Base-by-base conservation (phyloP, 1,140 invertebrate genomes). In the Carcinoscorpius rotundicauda region DNA sequence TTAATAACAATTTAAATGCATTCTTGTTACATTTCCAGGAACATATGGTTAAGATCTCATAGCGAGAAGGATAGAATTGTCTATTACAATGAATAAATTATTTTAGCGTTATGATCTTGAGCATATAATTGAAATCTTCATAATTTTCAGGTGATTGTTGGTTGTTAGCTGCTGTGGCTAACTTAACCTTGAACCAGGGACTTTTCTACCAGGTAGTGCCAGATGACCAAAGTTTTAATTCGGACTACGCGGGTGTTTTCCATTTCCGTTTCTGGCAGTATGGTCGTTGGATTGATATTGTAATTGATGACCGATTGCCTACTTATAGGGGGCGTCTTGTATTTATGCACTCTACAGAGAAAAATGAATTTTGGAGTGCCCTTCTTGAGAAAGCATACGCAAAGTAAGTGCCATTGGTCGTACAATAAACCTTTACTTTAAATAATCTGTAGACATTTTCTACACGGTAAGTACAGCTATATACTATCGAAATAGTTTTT, bases 371-470 rank as follows among this genome's bases (percentile, higher is more conserved):
- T 77, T 99, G 96, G 96, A 95, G 91, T 76, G 94, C 96, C 0
- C 79, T 99, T 49, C 76, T 98, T 51, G 96, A 99, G 76, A 99
- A 99, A 80, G 96, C 96, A 1, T 99, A 98, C 79, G 95, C 96
- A 49, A 98, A 98, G 71, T 69, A 61, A 64, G 63, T 29, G 29
- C 29, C 29, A 29, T 2, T 29, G 29, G 29, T 29, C 29, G 29
- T 29, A 29, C 29, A 29, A 29, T 29, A 29, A 29, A 29, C 29
- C 29, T 29, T 29, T 29, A 11, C 9, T 52, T 61, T 61, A 51
- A n/a, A 10, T 52, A 29, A 61, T 51, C 11, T 61, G 49, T 4
- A 5, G 11, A 11, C 10, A 52, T 11, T 57, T 6, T 11, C n/a
- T 57, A 8, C 6, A 60, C 11, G 6, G 11, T 6, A 49, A 8